Base-by-base conservation (phyloP, 1,140 invertebrate species). In the Maconellicoccus hirsutus region DNA sequence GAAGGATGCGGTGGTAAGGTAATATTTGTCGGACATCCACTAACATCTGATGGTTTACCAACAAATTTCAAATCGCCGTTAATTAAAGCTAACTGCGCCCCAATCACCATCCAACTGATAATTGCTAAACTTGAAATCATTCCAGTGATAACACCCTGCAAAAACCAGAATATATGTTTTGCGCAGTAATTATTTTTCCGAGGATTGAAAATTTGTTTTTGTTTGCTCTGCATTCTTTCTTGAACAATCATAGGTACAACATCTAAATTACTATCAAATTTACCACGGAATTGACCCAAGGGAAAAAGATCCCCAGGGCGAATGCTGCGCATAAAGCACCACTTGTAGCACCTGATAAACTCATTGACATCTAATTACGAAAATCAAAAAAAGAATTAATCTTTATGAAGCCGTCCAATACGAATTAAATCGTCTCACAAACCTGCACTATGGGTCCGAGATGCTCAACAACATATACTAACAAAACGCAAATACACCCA, bases 291-390 rank as follows among this genome's bases (percentile, higher is more conserved):
- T 89, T 89, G 0, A 85, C 84, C 80, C 83, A 84, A 0, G 88
- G 88, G 70, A 93, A 87, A 76, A 92, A 92, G 84, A 95, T 93
- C 59, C 93, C 93, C 23, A 95, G 78, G 0, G 89, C 88, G 77
- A 95, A 95, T 1, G 94, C 79, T 0, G 91, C 92, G 3, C 94
- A 78, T 0, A 92, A 85, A 0, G 93, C 89, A 21, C 92, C 93
- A 1, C 91, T 90, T 1, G 93, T 88, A 76, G 94, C 88, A 0
- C 92, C 92, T 77, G 93, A 94, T 69, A 94, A 88, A 6, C 89
- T 92, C 0, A 94, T 77, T 0, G 92, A 90, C 0, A 92, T 87
- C 85, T 19, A 76, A 75, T 69, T 33, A 74, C 73, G 59, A 74
- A 52, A 16, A 16, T 52, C 42, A 3, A 8, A n/a, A n/a, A n/a